Base-by-base conservation (phyloP, 2,888 invertebrate genomes). In the Strigamia crassipes region DNA sequence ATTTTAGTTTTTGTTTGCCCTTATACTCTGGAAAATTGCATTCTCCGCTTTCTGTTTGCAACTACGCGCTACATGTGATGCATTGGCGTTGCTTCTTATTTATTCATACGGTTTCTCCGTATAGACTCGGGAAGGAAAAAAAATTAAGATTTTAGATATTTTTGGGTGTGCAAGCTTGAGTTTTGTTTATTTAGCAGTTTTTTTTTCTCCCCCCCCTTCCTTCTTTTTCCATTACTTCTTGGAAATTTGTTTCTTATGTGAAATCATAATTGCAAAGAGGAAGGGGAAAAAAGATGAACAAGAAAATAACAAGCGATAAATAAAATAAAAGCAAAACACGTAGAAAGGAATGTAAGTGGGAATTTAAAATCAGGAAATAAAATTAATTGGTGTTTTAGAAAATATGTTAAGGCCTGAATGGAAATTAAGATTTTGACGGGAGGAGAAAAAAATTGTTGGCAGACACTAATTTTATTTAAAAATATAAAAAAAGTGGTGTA, bases 141-240 rank as follows among this genome's bases (percentile, higher is more conserved):
- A 66, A 66, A 21, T 66, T 21, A 66, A 66, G 61, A 66, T 66
- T 66, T 66, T 23, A 21, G 61, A 66, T 66, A 66, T 66, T 66
- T 18, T 66, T 5, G 4, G 12, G 5, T 23, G 12, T 66, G 61
- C 61, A 21, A 66, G 61, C 23, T 66, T 66, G 18, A 8, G 21
- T 66, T 12, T 12, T 23, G 61, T 18, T 66, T 66, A 66, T 66
- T 66, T 66, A 23, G 21, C 23, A 6, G 10, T 12, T 66, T 66
- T 61, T 61, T 21, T 21, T 27, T 3, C 27, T 3, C 18, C 23
- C 9, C 61, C 18, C 12, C n/a, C n/a, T n/a, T n/a, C n/a, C n/a
- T n/a, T n/a, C n/a, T n/a, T 21, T 66, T 51, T 51, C 51, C 51
- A 51, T 51, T 51, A 51, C 8, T 18, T 51, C 15, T 51, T 51